Conservation (phyloP, 2,797 vertebrate species). For the Atherinosoma microstoma region DNA sequence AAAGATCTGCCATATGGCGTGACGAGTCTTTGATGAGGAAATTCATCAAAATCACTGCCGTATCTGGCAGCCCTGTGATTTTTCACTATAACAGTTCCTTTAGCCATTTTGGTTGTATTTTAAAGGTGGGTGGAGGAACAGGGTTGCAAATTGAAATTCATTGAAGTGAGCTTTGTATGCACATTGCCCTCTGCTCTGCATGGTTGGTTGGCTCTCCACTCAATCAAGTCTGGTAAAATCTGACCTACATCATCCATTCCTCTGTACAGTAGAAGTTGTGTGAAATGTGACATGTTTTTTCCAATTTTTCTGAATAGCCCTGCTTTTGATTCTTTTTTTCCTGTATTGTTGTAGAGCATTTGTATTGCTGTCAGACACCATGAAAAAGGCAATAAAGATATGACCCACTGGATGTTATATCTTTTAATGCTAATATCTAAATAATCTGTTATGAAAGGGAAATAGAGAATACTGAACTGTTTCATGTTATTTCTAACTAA, state of each 20-base stretch:
- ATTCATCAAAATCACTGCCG: constrained; percentile 77
- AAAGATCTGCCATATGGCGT: constrained; percentile 70
- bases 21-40: constrained; percentile 79
- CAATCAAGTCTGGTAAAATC: constrained; percentile 70
- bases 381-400: background rate
- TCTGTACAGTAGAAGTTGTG: constrained; percentile 42
- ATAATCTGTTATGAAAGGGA: background rate
- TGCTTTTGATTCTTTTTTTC: constrained; percentile 37
- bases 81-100: constrained; percentile 58
- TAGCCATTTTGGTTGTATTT: constrained; percentile 57
- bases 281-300: constrained; percentile 51
- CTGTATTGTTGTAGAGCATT: constrained; percentile 12
- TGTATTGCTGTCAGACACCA: constrained; percentile 11
- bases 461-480: background rate
- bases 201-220: constrained; percentile 68
- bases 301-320: constrained; percentile 50
- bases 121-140: constrained; percentile 45
- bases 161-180: constrained; percentile 66
- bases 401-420: constrained; percentile 1
- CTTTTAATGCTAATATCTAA: constrained; percentile 5
- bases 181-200: constrained; percentile 49
- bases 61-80: constrained; percentile 68
- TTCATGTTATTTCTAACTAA: background rate
- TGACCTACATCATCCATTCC: constrained; percentile 61
- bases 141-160: constrained; percentile 66